phyloP scores from a whole-genome alignment of 2,797 vertebrate species.

The Prionace glauca region DNA sequence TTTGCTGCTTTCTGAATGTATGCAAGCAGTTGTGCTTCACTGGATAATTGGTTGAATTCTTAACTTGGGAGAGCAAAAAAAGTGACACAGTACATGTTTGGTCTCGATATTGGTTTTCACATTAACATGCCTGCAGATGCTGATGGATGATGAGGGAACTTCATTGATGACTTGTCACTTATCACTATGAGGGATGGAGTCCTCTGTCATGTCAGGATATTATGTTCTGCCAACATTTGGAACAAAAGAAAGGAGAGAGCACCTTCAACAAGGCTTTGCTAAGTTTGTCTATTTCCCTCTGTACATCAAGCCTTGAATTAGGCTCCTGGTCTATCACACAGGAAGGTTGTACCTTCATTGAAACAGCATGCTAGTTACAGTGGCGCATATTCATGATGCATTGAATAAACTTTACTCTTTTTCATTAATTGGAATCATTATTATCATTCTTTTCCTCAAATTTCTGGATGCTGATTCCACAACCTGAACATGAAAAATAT shows the following conservation, averaged over 20 bases:
- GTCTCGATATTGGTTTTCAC: neutral
- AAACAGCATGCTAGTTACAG: neutral
- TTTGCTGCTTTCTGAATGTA: neutral
- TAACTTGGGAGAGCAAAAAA: neutral
- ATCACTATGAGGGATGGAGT: neutral
- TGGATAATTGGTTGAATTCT: neutral
- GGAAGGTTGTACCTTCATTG: neutral
- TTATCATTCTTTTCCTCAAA: neutral
- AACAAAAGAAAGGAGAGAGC: neutral
- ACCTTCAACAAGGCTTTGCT: neutral
- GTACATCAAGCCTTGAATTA: neutral
- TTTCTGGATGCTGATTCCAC: neutral
- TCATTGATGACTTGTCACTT: neutral
- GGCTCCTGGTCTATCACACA: neutral
- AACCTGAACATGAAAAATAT: neutral
- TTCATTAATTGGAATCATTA: neutral
- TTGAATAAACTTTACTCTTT: neutral
- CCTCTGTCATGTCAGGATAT: neutral
- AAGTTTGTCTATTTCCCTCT: neutral
- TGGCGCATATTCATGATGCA: neutral
- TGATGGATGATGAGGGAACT: neutral
- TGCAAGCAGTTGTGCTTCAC: neutral
- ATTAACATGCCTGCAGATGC: neutral
- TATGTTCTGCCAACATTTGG: neutral
- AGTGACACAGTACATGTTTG: neutral